These are phyloP conservation scores for Pseudomugil gertrudae DNA, from an alignment of 2,797 vertebrate genomes.

Conservation along the genomic window DNA sequence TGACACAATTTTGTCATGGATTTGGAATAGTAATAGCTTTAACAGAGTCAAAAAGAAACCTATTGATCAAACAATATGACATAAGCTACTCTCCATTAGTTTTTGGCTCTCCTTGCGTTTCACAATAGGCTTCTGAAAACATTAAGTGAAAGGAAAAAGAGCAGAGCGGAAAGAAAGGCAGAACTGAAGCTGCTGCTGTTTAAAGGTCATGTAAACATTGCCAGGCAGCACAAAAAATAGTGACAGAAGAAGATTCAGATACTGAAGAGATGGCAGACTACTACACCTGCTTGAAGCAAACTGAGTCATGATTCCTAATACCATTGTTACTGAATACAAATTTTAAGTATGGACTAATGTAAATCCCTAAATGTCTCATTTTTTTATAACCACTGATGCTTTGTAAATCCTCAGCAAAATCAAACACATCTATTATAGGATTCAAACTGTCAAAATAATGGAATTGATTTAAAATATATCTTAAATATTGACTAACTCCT, in stretches of 20 bases:
- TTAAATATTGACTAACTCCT: background rate
- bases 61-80: conserved; percentile 33
- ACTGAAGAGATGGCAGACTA: background rate
- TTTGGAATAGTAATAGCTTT: background rate
- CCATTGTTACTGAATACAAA: background rate
- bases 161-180: conserved; percentile 62
- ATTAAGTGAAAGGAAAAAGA: conserved; percentile 54
- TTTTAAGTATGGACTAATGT: background rate
- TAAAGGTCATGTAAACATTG: conserved; percentile 59
- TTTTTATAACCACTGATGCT: background rate
- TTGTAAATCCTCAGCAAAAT: background rate
- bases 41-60: conserved; percentile 19
- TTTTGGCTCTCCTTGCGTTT: conserved; percentile 17
- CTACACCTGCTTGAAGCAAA: background rate
- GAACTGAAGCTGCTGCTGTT: conserved; percentile 31
- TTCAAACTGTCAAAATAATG: background rate
- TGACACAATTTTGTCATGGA: background rate
- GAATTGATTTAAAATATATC: background rate
- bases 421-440: background rate
- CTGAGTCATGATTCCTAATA: background rate
- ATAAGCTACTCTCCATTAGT: conserved; percentile 32
- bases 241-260: conserved; percentile 16
- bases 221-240: conserved; percentile 27
- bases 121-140: conserved; percentile 46
- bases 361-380: background rate